These are phyloP conservation scores for Dryobates pubescens DNA, from an alignment of 2,797 vertebrate genomes.

Conservation along the genomic window DNA sequence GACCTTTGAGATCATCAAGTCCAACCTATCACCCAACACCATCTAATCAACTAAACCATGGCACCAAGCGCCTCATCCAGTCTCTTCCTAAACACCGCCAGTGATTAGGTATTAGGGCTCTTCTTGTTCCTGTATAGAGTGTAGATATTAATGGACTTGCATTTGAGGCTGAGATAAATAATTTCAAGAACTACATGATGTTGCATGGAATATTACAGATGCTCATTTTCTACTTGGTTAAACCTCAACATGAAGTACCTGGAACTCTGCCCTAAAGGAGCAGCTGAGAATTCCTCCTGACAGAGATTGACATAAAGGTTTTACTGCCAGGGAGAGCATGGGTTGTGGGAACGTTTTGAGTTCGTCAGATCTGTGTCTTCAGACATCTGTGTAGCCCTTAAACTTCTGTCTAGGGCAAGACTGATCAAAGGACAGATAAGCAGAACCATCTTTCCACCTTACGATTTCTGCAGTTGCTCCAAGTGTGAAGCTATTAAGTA, in stretches of 20 bases:
- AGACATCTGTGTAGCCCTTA: background rate
- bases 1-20: no score
- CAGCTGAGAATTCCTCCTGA: conserved; percentile 16
- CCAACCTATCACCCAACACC: no score
- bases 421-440: background rate
- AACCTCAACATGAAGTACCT: conserved; percentile 23
- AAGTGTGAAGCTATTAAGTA: background rate
- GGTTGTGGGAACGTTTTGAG: background rate
- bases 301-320: background rate
- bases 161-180: background rate
- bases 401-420: background rate
- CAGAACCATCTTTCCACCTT: background rate
- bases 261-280: conserved; percentile 28
- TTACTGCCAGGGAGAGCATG: background rate
- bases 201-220: conserved; percentile 20
- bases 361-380: background rate
- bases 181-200: background rate
- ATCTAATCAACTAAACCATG: no score
- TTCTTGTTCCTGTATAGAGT: background rate
- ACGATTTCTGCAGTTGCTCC: background rate
- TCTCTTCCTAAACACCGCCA: no score
- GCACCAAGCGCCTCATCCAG: no score
- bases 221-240: conserved; percentile 47
- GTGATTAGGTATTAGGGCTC: background rate
- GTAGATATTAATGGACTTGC: background rate